A percentile compares a stretch with the other conserved stretches of the same genome.
phyloP scores from a whole-genome alignment of 2,113 vertebrate genomes.

The Notarius lentiginosus region DNA sequence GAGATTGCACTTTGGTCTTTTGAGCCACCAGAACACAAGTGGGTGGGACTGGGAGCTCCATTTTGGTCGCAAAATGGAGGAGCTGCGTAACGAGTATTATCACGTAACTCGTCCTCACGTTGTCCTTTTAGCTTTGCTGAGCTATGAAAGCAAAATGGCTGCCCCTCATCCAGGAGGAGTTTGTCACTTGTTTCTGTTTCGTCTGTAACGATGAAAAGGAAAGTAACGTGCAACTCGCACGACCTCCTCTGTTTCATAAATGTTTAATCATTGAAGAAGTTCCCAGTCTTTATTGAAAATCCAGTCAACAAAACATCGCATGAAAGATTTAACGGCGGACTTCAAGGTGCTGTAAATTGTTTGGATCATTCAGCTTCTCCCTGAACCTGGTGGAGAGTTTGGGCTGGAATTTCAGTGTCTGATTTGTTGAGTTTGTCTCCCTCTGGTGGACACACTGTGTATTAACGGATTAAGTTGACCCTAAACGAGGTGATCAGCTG shows the following conservation, averaged over 20 bases:
- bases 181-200: no score
- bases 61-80: not conserved
- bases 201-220: no score
- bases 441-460: constrained; percentile 57
- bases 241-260: no score
- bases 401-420: not conserved
- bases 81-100: not conserved
- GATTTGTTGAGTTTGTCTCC: constrained; percentile 55
- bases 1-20: not conserved
- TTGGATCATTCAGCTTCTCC: not conserved
- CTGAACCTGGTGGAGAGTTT: not conserved
- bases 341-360: not conserved
- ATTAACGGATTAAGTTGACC: not conserved
- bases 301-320: no score
- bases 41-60: not conserved
- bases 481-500: not conserved
- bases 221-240: no score
- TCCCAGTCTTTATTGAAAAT: not conserved
- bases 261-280: not conserved
- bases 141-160: not conserved
- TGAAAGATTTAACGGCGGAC: no score
- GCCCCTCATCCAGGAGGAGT: not conserved
- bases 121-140: not conserved
- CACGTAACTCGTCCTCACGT: not conserved
- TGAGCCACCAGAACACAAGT: not conserved